phyloP scores from a whole-genome alignment of 2,113 vertebrate genomes.

The Balaeniceps rex region DNA sequence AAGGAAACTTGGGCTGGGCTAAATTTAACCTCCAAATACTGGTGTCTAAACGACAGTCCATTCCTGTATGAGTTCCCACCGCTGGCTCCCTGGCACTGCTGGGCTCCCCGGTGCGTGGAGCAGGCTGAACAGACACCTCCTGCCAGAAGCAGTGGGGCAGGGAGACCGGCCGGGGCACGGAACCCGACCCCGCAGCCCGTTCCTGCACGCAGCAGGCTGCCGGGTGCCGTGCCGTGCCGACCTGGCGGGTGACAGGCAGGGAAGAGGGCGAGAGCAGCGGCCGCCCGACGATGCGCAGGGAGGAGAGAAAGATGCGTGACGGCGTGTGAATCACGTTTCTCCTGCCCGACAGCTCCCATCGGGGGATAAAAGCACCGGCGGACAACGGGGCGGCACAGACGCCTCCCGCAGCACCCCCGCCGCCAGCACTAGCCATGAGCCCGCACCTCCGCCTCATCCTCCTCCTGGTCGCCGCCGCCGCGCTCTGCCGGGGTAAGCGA shows the following conservation, averaged over 20 bases:
- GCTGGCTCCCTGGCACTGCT: neutral
- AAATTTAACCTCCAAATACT: neutral
- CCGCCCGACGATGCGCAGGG: neutral
- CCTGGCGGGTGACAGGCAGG: no score
- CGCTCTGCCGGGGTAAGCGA: neutral
- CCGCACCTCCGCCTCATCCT: neutral
- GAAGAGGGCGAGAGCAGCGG: neutral
- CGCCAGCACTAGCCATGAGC: neutral
- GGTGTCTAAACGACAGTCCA: neutral
- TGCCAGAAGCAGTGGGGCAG: neutral
- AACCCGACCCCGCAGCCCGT: neutral
- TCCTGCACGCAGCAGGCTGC: neutral
- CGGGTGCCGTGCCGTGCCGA: neutral
- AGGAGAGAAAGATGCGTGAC: neutral
- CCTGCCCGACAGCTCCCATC: neutral
- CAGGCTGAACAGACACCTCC: neutral
- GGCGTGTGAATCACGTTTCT: neutral
- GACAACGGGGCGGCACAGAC: no score
- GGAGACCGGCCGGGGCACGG: no score
- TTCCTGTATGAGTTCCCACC: neutral
- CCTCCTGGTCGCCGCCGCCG: neutral
- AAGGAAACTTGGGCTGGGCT: neutral
- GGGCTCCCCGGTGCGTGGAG: no score
- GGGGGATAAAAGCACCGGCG: neutral
- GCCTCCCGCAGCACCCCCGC: neutral